phyloP scores from a whole-genome alignment of 2,113 vertebrate species.

The Pterocles orientalis region DNA sequence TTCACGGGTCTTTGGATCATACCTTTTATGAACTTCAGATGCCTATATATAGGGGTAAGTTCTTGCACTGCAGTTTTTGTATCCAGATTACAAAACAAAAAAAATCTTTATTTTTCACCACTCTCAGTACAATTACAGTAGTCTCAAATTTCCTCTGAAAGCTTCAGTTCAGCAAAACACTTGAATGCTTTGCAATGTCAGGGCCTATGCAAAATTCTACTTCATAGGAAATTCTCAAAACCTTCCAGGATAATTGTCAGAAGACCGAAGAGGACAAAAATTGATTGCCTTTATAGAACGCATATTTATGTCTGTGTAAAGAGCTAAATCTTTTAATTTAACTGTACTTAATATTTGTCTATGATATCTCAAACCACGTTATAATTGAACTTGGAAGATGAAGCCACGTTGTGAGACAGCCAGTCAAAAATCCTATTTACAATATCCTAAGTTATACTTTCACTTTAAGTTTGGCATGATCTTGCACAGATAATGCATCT shows the following conservation, averaged over 20 bases:
- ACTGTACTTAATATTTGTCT: slow-evolving; percentile 40
- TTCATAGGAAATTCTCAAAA: not conserved
- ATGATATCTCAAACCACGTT: slow-evolving; percentile 32
- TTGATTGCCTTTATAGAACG: not conserved
- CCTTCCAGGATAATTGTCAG: not conserved
- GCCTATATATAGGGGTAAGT: not conserved
- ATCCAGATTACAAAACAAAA: not conserved
- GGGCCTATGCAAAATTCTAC: not conserved
- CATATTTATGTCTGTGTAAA: slow-evolving; percentile 7
- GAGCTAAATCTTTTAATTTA: slow-evolving; percentile 36
- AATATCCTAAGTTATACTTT: slow-evolving; percentile 28
- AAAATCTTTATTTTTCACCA: not conserved
- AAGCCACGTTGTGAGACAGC: not conserved
- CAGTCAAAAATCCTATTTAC: not conserved
- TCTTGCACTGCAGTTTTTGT: not conserved
- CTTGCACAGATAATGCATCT: slow-evolving; percentile 52
- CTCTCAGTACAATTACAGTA: not conserved
- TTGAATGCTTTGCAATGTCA: not conserved
- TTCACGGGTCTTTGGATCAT: not conserved
- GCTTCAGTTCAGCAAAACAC: not conserved
- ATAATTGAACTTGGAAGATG: slow-evolving; percentile 23
- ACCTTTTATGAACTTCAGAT: not conserved
- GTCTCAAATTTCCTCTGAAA: not conserved
- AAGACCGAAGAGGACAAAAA: not conserved
- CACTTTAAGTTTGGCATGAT: slow-evolving; percentile 59